Base-by-base conservation (phyloP, 1,140 invertebrate species). In the Lepidurus apus region DNA sequence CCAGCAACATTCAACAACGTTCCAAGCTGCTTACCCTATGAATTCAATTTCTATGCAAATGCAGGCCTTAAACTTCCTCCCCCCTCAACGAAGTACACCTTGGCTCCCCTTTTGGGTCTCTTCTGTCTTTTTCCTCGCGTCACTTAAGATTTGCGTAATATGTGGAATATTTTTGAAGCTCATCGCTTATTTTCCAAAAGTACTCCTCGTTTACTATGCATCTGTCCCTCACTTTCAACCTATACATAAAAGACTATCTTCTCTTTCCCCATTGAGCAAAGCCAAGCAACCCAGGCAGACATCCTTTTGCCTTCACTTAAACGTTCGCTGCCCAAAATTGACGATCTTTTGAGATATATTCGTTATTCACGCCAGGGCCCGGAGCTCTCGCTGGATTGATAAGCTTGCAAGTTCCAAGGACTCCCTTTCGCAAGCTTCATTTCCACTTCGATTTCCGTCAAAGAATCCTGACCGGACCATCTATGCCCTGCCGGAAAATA, bases 21-120 rank as follows among this genome's bases (percentile, higher is more conserved):
- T 65, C 17, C 53, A 65, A 21, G 17, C 53, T 65, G 53, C 53
- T 65, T 65, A 65, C 53, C 53, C 53, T 65, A 65, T 65, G 53
- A 65, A 65, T 65, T 65, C 53, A 65, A 65, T 65, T 65, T 65
- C 53, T 65, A 65, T 65, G 53, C 53, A n/a, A 65, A 65, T 65
- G 8, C 53, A 65, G 53, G 17, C 53, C 21, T 65, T 34, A 34
- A 21, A 65, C 53, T 65, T 65, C 53, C 53, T 65, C 53, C 53
- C 21, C 34, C 21, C 21, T 65, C 6, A 21, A 8, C 53, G 17
- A 65, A 13, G 53, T 21, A 65, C 53, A n/a, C 53, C 13, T 65
- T 34, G 34, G 34, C 34, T 34, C 34, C 17, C 21, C 53, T 6
- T 65, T 65, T 65, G 21, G 3, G 53, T 65, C 53, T 21, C 53